Base-by-base conservation (phyloP, 2,888 invertebrate species). In the Troides aeacus region DNA sequence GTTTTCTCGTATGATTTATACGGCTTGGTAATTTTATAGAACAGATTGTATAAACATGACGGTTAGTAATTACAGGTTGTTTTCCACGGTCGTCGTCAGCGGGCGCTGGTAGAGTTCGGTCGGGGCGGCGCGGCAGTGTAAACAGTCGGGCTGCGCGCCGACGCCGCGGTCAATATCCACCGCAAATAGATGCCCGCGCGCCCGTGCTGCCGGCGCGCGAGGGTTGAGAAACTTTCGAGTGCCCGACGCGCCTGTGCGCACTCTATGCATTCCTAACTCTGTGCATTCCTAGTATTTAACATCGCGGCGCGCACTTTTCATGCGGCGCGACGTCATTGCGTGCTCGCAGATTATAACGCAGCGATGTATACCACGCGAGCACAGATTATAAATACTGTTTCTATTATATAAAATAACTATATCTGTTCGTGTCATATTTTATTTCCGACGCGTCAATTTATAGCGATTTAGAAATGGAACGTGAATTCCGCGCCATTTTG, bases 91-190 rank as follows among this genome's bases (percentile, higher is more conserved):
- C 3, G 30, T 30, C 5, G 30, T 30, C 30, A 5, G 7, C 39
- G 39, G 39, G 8, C 8, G 39, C 39, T 10, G 39, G 8, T 1
- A 10, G 39, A 8, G 39, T 6, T 4, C 39, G 39, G 18, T 53
- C 4, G 15, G 53, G 1, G 79, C 78, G 79, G 39, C 78, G 84
- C 78, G 84, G 83, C 80, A 82, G 83, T 77, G 89, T 90, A 90
- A 91, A 91, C 90, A 90, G 83, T 84, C 83, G 83, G 80, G 30
- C 30, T 4, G 0, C 3, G 30, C 76, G 73, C 78, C 79, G 77
- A 78, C 76, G 84, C 79, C 76, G 85, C 88, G 88, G 90, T 89
- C 89, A 89, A 89, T 86, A 90, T 88, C 85, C 79, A 84, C 89
- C 87, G 82, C 88, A 89, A 89, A 88, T 89, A 87, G 86, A 86